These are phyloP conservation scores for Odontocerum albicorne DNA, from an alignment of 2,888 invertebrate species.

Conservation along the genomic window DNA sequence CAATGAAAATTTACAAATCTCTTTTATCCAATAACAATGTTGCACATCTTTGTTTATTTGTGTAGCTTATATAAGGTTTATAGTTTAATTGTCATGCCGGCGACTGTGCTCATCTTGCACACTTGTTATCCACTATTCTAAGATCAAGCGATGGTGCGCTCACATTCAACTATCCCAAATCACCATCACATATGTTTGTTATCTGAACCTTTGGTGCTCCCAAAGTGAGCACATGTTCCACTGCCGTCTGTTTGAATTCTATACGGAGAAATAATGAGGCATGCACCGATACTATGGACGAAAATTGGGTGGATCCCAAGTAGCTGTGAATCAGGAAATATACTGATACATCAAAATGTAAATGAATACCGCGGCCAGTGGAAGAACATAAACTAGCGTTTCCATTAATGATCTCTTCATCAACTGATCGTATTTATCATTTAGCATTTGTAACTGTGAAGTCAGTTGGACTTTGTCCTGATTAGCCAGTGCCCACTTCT, in stretches of 20 bases:
- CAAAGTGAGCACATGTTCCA: conserved; percentile 10
- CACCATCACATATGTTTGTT: conserved; percentile 2
- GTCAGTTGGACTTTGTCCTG: conserved; percentile 64
- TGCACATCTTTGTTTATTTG: no score
- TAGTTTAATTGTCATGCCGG: conserved; percentile 7
- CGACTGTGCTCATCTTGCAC: conserved; percentile 1
- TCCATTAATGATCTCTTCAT: conserved; percentile 63
- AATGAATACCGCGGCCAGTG: conserved; percentile 58
- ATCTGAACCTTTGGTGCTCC: background rate
- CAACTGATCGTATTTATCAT: conserved; percentile 60
- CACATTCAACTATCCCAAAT: no score
- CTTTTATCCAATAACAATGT: no score
- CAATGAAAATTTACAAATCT: conserved; percentile 5
- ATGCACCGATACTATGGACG: conserved; percentile 41
- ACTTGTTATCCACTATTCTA: no score
- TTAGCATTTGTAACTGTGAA: conserved; percentile 61
- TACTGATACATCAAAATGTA: conserved; percentile 63
- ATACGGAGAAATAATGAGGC: conserved; percentile 11
- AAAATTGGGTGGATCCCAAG: conserved; percentile 58
- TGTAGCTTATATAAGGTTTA: no score
- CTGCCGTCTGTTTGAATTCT: conserved; percentile 2
- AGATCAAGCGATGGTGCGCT: no score
- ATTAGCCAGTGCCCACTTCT: conserved; percentile 67
- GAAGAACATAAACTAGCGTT: conserved; percentile 59
- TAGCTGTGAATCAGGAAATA: conserved; percentile 65